Evolutionary conservation across 2,797 vertebrate species (phyloP).

Genomic region (Brachymystax lenok): DNA sequence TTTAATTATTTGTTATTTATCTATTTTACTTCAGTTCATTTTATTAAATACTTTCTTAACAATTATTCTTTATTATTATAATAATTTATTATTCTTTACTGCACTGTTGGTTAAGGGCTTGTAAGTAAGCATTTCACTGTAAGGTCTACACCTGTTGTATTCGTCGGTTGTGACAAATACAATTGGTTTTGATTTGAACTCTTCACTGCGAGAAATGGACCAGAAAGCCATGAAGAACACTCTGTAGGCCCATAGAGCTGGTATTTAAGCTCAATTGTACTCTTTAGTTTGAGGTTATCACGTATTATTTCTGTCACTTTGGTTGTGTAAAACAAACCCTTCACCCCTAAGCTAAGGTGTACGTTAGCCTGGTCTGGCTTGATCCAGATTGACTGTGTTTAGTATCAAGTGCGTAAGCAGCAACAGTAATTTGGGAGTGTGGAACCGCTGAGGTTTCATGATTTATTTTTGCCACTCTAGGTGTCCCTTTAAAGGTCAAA

Average conservation of each 20-base stretch:
- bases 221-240: background rate
- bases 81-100: no score
- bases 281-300: background rate
- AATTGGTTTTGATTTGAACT: no score
- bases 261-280: background rate
- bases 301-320: background rate
- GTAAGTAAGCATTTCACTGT: no score
- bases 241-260: background rate
- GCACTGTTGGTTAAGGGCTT: no score
- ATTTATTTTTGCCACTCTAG: constrained; percentile 17
- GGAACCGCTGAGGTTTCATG: constrained; percentile 26
- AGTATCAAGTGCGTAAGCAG: background rate
- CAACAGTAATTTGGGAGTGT: background rate
- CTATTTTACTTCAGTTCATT: no score
- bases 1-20: no score
- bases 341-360: background rate
- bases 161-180: no score
- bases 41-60: no score
- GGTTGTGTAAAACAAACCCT: background rate
- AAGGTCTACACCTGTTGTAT: no score
- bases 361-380: background rate
- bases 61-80: no score
- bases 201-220: background rate
- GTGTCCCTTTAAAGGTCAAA: background rate
- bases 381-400: background rate